Conservation (phyloP, 2,113 vertebrate genomes). For the Trachemys scripta region DNA sequence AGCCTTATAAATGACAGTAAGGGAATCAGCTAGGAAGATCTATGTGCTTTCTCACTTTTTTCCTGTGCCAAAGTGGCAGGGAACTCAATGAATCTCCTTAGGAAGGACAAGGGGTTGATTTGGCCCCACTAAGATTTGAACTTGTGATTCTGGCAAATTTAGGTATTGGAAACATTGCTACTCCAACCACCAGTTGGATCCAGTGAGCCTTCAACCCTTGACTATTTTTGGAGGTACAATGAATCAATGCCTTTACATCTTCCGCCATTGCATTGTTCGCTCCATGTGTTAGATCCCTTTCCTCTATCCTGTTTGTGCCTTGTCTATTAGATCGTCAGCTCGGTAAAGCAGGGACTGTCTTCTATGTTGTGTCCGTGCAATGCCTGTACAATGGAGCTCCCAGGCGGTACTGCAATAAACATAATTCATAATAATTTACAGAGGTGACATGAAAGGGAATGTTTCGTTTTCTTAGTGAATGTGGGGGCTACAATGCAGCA, state of each 20-base stretch:
- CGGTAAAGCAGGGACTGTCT: accelerated
- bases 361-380: not conserved
- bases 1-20: too few relatives aligned
- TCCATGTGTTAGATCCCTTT: not conserved
- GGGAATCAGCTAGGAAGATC: too few relatives aligned
- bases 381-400: not conserved
- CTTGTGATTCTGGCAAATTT: not conserved
- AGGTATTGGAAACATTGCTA: not conserved
- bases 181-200: not conserved
- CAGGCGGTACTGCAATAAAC: accelerated
- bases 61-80: not conserved
- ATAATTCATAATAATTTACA: not conserved
- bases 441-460: accelerated
- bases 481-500: not conserved
- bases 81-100: not conserved
- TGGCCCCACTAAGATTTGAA: not conserved
- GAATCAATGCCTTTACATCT: not conserved
- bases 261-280: not conserved
- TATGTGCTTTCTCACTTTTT: too few relatives aligned
- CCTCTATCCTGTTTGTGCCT: not conserved
- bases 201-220: not conserved
- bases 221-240: not conserved
- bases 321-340: not conserved
- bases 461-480: not conserved
- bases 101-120: not conserved